These are phyloP conservation scores for Meteorus sp. DNA, from an alignment of 1,140 invertebrate species.

Conservation along the genomic window DNA sequence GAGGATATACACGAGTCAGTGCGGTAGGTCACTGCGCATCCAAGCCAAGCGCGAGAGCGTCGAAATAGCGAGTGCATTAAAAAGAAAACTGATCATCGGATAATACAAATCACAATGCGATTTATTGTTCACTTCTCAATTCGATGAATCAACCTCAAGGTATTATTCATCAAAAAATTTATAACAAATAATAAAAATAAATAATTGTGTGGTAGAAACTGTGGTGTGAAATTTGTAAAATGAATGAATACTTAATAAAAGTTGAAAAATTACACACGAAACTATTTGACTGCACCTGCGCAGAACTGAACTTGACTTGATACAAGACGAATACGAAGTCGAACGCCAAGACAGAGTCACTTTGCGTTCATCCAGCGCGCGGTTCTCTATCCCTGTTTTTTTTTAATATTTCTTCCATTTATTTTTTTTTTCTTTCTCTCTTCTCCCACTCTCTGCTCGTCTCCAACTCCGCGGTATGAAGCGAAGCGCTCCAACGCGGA, in stretches of 20 bases:
- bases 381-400: too few species aligned
- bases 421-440: too few species aligned
- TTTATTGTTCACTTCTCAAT: too few species aligned
- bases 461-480: neutral
- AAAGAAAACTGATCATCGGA: neutral
- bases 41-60: slow-evolving; percentile 15
- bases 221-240: too few species aligned
- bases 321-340: neutral
- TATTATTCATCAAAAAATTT: too few species aligned
- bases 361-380: neutral
- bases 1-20: too few species aligned
- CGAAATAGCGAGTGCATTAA: neutral
- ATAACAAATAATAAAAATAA: too few species aligned
- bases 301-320: slow-evolving; percentile 5
- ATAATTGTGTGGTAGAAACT: too few species aligned
- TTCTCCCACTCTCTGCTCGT: neutral
- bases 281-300: neutral
- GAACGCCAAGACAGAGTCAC: neutral
- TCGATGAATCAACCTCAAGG: too few species aligned
- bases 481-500: neutral
- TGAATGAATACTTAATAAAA: too few species aligned
- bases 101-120: slow-evolving; percentile 2
- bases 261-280: too few species aligned
- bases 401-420: too few species aligned
- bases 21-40: slow-evolving; percentile 27